Conservation (phyloP, 1,140 invertebrate species). For the Idris sp. region DNA sequence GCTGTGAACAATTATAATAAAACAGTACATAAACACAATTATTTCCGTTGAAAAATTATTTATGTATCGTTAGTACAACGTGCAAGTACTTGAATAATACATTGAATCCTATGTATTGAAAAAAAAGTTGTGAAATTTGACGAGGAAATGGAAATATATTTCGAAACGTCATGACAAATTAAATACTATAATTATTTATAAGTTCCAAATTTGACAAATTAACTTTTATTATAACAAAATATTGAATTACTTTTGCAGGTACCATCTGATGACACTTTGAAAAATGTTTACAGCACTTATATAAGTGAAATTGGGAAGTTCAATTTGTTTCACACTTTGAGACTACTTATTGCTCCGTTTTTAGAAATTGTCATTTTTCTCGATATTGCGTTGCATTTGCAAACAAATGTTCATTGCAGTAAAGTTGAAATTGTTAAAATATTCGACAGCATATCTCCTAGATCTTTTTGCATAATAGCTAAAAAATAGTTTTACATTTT, state of each 20-base stretch:
- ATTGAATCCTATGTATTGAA: too few species aligned
- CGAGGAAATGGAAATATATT: too few species aligned
- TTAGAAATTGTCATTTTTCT: slow-evolving; percentile 91
- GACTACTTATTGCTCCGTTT: slow-evolving; percentile 88
- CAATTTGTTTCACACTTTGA: slow-evolving; percentile 88
- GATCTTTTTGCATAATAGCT: slow-evolving; percentile 86
- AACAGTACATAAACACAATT: too few species aligned
- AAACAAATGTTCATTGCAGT: slow-evolving; percentile 81
- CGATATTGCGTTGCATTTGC: slow-evolving; percentile 89
- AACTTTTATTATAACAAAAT: too few species aligned
- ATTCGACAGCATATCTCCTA: slow-evolving; percentile 88
- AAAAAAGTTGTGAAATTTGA: too few species aligned
- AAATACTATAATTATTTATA: too few species aligned
- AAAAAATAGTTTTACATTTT: slow-evolving; percentile 59
- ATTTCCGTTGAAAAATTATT: too few species aligned
- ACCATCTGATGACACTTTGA: slow-evolving; percentile 77
- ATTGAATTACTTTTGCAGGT: slow-evolving; percentile 71
- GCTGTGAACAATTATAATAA: too few species aligned
- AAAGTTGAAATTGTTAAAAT: slow-evolving; percentile 84
- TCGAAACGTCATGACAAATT: too few species aligned
- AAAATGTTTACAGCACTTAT: slow-evolving; percentile 76
- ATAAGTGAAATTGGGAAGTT: slow-evolving; percentile 81
- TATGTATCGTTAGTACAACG: too few species aligned
- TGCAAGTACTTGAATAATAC: too few species aligned
- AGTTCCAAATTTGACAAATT: too few species aligned